phyloP scores from a whole-genome alignment of 2,888 invertebrate species.

The Monochamus alternatus region DNA sequence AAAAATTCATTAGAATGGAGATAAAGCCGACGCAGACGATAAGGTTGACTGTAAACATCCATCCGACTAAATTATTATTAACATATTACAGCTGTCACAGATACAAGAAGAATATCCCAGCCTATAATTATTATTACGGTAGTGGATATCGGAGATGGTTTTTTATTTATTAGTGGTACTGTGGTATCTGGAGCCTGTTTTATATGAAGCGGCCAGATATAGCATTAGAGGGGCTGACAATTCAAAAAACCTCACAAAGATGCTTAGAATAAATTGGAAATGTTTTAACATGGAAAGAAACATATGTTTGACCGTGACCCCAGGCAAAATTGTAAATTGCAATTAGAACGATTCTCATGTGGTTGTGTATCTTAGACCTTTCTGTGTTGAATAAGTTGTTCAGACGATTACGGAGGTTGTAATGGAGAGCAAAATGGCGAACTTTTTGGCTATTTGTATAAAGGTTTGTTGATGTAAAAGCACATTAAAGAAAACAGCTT shows the following conservation, averaged over 20 bases:
- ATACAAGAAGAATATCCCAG: slow-evolving; percentile 15
- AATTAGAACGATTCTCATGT: no score
- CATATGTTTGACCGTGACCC: no score
- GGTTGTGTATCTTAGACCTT: no score
- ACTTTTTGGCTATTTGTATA: no score
- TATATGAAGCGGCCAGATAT: not conserved
- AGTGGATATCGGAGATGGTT: not conserved
- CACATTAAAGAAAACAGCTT: no score
- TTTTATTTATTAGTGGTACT: slow-evolving; percentile 14
- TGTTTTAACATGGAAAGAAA: no score
- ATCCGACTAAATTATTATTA: slow-evolving; percentile 32
- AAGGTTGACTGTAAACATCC: slow-evolving; percentile 28
- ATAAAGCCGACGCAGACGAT: slow-evolving; percentile 19
- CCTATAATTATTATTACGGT: slow-evolving; percentile 31
- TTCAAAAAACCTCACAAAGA: not conserved
- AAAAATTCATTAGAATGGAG: slow-evolving; percentile 30
- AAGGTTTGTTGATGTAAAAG: no score
- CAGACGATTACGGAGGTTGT: no score
- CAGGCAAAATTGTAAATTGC: no score
- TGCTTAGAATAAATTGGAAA: no score
- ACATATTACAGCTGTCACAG: slow-evolving; percentile 27
- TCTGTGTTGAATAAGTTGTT: no score
- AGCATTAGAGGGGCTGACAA: not conserved
- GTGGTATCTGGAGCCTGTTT: not conserved
- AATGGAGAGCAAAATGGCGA: no score